Base-by-base conservation (phyloP, 1,140 invertebrate genomes). In the Ephestia elutella region DNA sequence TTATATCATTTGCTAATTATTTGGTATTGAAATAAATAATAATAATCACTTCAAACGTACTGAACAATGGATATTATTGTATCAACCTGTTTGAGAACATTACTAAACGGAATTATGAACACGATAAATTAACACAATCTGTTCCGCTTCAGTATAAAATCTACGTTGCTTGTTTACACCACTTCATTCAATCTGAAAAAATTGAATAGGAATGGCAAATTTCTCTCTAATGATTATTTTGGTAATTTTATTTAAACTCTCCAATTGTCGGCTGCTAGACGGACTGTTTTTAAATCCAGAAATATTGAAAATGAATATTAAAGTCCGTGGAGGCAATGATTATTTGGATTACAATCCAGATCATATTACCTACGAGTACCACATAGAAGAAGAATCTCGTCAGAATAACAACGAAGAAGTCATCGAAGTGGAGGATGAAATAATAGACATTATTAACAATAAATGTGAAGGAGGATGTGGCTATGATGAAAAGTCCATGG, bases 281-380 rank as follows among this genome's bases (percentile, higher is more conserved):
- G 80, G 80, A 28, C 54, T 83, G 50, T 56, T 68, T 19, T 63
- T 84, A 17, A 70, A 69, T 56, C 78, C 79, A 8, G 81, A 84
- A 61, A 62, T 67, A 18, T 53, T 82, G 54, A 84, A 84, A 61
- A 70, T 61, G 11, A 56, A 58, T 5, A 25, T 58, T 5, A 68
- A 75, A 57, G 50, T 78, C 9, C 51, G 63, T 18, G 48, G 54
- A 35, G 74, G 74, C 0, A 82, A 82, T 49, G 74, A 80, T 38
- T 79, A 80, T 54, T 70, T 82, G 56, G 77, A 83, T 54, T 82
- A 78, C 28, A 67, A 76, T 50, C 73, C 76, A 0, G 69, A 71
- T 9, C 65, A 71, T 48, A 53, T 53, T 25, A 59, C 51, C 9
- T 63, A 49, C 32, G 66, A 70, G 53, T 51, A 63, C 4, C 44